Percentiles rank a stretch among this genome's conserved stretches.
Evolutionary conservation across 2,888 invertebrate species (phyloP).

Genomic region (Ormyrus nitidulus): DNA sequence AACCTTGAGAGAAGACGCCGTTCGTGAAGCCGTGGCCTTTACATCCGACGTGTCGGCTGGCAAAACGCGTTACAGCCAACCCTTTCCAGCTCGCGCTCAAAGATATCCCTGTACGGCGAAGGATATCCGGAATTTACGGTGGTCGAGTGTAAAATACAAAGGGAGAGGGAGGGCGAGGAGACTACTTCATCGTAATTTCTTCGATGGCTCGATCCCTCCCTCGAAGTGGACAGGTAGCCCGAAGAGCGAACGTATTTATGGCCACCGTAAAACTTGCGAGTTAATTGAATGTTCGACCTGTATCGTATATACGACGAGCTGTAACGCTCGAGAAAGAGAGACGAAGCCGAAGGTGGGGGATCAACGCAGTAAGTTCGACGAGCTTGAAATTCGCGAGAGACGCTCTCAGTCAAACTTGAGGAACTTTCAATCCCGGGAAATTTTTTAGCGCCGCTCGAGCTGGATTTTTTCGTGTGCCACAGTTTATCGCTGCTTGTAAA

Average conservation of each 20-base stretch:
- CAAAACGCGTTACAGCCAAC: neutral
- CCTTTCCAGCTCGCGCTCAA: neutral
- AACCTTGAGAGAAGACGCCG: no score
- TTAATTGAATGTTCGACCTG: slow-evolving; percentile 60
- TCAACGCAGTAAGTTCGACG: no score
- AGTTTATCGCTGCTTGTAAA: no score
- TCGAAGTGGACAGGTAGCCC: neutral
- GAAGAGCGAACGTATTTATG: slow-evolving; percentile 55
- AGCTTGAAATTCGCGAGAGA: no score
- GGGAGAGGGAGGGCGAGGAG: neutral
- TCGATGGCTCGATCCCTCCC: slow-evolving; percentile 21
- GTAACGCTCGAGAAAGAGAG: no score
- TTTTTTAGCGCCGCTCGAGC: no score
- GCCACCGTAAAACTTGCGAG: slow-evolving; percentile 58
- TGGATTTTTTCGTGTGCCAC: no score
- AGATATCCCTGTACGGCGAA: neutral
- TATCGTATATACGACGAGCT: neutral
- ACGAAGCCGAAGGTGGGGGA: no score
- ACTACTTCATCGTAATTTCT: slow-evolving; percentile 51
- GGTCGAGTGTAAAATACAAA: slow-evolving; percentile 50
- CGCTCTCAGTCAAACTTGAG: no score
- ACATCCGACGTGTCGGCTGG: slow-evolving; percentile 7
- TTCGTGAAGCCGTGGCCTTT: neutral
- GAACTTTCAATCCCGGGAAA: no score
- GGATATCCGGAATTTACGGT: slow-evolving; percentile 48